Evolutionary conservation across 2,888 invertebrate genomes (phyloP), one percentile per base, ranked within the genome.

Genomic region (Tetragnatha montana): DNA sequence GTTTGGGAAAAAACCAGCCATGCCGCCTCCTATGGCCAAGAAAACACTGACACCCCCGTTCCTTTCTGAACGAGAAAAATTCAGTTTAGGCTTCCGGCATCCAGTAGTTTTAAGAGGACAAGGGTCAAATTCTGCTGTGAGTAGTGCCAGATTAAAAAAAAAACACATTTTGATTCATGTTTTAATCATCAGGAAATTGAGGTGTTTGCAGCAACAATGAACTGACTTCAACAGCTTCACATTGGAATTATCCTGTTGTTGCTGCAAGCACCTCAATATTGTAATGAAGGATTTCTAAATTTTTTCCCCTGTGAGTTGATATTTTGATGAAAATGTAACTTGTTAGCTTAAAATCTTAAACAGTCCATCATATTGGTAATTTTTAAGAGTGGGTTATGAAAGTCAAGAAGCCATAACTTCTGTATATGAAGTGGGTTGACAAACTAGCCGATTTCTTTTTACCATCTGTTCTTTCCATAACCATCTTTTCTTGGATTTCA

Each of bases 41-140:
- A 90, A 90, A 76, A 87, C 87, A 1, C 76, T 90, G 35, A 84
- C 90, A 6, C 90, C 90, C 8, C 90, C 90, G 60, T 90, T 90
- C 19, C 84, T 90, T 68, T 80, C 84, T 17, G 90, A 90, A 14
- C 78, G 87, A 50, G 90, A 87, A 21, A 90, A 90, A 79, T 90
- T 90, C 21, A 90, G 90, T 19, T 76, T 90, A 71, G 90, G 90
- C 22, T 90, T 90, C 68, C 76, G 79, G 6, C 90, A 90, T 80
- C 90, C 90, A 21, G 90, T 90, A 49, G 74, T 90, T 49, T 75
- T 90, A 21, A 49, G 90, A 71, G 84, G 83, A 49, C 87, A 85
- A 47, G 78, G 74, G n/a, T 22, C 22, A 22, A 87, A 21, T 47
- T 76, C 81, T 21, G 69, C 50, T 8, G 88, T 89, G 51, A 89